Evolutionary conservation across 37 sponge, comb jelly and placozoan species (phyloP), one percentile per base, ranked within the genome.

Genomic region (Amphimedon queenslandica): DNA sequence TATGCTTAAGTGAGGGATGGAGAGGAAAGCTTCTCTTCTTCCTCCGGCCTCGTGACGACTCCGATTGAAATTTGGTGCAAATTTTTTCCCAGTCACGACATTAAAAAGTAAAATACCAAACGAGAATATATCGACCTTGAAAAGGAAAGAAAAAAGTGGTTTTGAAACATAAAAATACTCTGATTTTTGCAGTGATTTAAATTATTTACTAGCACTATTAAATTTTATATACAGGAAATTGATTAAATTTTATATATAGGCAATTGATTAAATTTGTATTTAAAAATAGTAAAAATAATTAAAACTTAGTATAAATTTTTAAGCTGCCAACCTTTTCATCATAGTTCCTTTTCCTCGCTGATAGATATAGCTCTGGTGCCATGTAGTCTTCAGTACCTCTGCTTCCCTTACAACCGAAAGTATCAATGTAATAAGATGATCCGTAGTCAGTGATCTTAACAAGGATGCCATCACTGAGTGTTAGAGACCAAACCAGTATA

Each of bases 321-420:
- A n/a, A n/a, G n/a, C n/a, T n/a, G n/a, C n/a, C n/a, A n/a, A 86
- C 87, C 87, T 86, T 86, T 40, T 86, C 87, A 70, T 80, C 81
- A 35, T 86, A 86, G 23, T 66, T 27, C 23, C 21, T 1, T 1
- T 70, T 75, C n/a, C 63, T 67, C 40, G 57, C 39, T 29, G 25
- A 35, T 8, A 18, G 32, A n/a, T 68, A 73, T 34, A 80, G 77
- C 35, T 86, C 87, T 11, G 87, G 87, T 0, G 87, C 87, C 87
- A 86, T 86, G 87, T 86, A 86, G 64, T 86, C 87, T 64, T 86
- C 87, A 11, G 87, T 86, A 6, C 87, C 87, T 53, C 53, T 86
- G 3, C 51, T 42, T 24, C 71, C 40, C 31, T 61, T 43, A 23
- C 80, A 71, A 32, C 87, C 87, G 30, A 38, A 51, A 0, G 87